Evolutionary conservation across 2,888 invertebrate genomes (phyloP).

Genomic region (Drosophila melanosoma): DNA sequence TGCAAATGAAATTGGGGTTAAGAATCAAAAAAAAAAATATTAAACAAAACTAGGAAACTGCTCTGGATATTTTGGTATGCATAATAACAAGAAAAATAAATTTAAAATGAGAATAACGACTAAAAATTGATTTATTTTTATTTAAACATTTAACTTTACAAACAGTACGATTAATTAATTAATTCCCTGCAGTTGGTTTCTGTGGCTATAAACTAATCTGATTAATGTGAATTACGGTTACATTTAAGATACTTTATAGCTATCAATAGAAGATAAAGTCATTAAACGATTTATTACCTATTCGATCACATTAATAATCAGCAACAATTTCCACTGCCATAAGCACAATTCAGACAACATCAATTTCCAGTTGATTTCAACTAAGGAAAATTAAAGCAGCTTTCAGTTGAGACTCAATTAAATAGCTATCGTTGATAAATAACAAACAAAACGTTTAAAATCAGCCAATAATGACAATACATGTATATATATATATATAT

Average conservation of each 20-base stretch:
- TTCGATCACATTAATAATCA: slow-evolving; percentile 31
- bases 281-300: slow-evolving; percentile 5
- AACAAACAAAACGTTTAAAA: slow-evolving; percentile 58
- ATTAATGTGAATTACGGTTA: background rate
- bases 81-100: background rate
- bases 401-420: slow-evolving; percentile 34
- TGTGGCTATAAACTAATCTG: slow-evolving; percentile 3
- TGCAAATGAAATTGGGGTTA: slow-evolving; percentile 44
- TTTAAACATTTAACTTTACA: background rate
- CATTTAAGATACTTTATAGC: slow-evolving; percentile 5
- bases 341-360: slow-evolving; percentile 49
- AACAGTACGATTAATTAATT: background rate
- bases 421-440: slow-evolving; percentile 48
- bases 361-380: slow-evolving; percentile 55
- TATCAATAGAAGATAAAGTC: background rate
- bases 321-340: slow-evolving; percentile 41
- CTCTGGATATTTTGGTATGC: background rate
- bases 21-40: background rate
- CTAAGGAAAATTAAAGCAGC: slow-evolving; percentile 32
- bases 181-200: background rate
- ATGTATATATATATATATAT: slow-evolving; percentile 38
- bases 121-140: no score
- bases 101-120: background rate
- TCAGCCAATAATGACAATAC: slow-evolving; percentile 71
- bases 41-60: background rate